Evolutionary conservation across 2,888 invertebrate species (phyloP).

Genomic region (Blera fallax): DNA sequence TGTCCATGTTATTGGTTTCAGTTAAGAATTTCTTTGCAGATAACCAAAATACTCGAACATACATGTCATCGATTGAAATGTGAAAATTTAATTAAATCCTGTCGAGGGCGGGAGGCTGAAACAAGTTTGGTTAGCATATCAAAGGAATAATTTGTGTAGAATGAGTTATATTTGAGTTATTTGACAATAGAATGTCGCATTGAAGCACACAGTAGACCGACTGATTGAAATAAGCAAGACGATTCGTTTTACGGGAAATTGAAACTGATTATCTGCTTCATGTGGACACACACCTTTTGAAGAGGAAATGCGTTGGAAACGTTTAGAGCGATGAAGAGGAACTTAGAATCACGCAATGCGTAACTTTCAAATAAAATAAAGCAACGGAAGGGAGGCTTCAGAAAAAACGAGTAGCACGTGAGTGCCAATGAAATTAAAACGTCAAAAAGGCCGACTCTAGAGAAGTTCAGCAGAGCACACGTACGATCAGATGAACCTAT

Average conservation of each 20-base stretch:
- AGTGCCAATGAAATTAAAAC: no score
- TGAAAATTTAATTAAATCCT: conserved; percentile 56
- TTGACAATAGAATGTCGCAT: neutral
- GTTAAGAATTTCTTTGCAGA: conserved; percentile 23
- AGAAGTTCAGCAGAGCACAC: no score
- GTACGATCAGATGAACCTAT: no score
- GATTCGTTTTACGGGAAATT: neutral
- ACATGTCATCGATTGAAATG: conserved; percentile 22
- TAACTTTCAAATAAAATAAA: no score
- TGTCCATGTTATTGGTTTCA: conserved; percentile 29
- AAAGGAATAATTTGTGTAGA: conserved; percentile 28
- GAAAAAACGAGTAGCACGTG: no score
- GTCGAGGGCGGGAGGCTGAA: neutral
- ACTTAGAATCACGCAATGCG: no score
- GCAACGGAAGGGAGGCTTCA: no score
- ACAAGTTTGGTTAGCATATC: conserved; percentile 12
- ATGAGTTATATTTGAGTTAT: neutral
- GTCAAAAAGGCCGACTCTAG: no score
- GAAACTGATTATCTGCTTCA: neutral
- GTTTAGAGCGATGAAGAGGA: no score
- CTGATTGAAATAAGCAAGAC: neutral
- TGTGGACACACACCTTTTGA: no score
- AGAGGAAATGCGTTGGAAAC: no score
- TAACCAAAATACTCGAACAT: neutral
- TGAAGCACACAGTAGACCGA: neutral